Conservation (phyloP, 2,888 invertebrate species). For the Eueremaeus valkanovi region DNA sequence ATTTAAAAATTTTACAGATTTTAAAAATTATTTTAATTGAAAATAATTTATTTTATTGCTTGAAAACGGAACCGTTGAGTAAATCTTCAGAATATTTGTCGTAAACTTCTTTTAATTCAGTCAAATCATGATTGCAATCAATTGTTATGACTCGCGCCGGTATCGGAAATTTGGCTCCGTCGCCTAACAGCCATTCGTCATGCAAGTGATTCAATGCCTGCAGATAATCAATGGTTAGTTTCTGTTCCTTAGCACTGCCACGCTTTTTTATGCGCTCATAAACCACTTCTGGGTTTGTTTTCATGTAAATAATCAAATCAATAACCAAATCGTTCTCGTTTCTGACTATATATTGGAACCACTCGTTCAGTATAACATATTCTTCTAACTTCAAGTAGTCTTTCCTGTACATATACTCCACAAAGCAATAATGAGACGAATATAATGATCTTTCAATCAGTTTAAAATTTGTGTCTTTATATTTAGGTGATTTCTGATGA, state of each 20-base stretch:
- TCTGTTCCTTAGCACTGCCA: slow-evolving; percentile 73
- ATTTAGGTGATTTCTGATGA: slow-evolving; percentile 13
- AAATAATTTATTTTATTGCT: no score
- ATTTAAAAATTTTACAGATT: no score
- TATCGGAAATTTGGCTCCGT: slow-evolving; percentile 11
- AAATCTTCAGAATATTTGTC: background rate
- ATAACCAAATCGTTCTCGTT: slow-evolving; percentile 63
- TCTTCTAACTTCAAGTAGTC: slow-evolving; percentile 69
- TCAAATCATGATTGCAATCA: slow-evolving; percentile 31
- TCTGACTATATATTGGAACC: slow-evolving; percentile 73
- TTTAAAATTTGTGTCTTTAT: slow-evolving; percentile 59
- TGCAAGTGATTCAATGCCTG: slow-evolving; percentile 70
- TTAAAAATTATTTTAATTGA: no score
- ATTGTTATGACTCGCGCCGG: slow-evolving; percentile 39
- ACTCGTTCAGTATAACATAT: slow-evolving; percentile 74
- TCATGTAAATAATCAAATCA: slow-evolving; percentile 79
- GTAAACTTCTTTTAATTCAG: background rate
- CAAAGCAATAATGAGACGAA: slow-evolving; percentile 77
- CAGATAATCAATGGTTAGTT: slow-evolving; percentile 72
- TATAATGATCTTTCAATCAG: slow-evolving; percentile 83
- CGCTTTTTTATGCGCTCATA: slow-evolving; percentile 69
- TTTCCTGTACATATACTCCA: slow-evolving; percentile 65
- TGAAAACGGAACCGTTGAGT: background rate
- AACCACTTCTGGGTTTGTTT: slow-evolving; percentile 67
- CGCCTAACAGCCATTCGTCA: slow-evolving; percentile 58